Evolutionary conservation across 2,888 invertebrate species (phyloP).

Genomic region (Bellardia pandia): DNA sequence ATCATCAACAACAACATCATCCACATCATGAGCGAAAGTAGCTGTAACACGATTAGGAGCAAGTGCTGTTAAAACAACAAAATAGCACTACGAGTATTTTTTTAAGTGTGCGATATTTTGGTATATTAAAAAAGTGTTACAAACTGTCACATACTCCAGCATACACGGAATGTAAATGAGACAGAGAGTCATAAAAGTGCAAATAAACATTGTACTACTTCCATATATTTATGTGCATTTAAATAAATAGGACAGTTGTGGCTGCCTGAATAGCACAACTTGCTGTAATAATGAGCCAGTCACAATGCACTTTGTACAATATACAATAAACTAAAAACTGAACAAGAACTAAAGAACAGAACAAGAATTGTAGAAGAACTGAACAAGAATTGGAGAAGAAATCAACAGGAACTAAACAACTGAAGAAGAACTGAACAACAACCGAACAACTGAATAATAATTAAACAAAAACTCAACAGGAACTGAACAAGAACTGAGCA

Average conservation of each 20-base stretch:
- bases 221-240: background rate
- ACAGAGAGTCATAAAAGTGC: background rate
- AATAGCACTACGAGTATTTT: background rate
- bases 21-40: background rate
- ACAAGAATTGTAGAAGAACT: no score
- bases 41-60: background rate
- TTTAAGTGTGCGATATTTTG: background rate
- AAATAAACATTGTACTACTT: background rate
- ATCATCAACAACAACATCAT: background rate
- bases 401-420: no score
- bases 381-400: no score
- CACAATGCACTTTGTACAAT: no score
- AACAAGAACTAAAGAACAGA: no score
- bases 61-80: constrained; percentile 22
- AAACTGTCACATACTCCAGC: background rate
- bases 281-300: no score
- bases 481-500: no score
- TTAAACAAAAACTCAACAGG: no score
- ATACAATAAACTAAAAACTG: no score
- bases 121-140: constrained; percentile 16
- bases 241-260: background rate
- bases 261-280: background rate
- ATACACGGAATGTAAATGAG: background rate
- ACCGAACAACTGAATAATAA: no score
- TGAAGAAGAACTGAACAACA: no score